Conservation (phyloP, 1,140 invertebrate species). For the Euura lappo region DNA sequence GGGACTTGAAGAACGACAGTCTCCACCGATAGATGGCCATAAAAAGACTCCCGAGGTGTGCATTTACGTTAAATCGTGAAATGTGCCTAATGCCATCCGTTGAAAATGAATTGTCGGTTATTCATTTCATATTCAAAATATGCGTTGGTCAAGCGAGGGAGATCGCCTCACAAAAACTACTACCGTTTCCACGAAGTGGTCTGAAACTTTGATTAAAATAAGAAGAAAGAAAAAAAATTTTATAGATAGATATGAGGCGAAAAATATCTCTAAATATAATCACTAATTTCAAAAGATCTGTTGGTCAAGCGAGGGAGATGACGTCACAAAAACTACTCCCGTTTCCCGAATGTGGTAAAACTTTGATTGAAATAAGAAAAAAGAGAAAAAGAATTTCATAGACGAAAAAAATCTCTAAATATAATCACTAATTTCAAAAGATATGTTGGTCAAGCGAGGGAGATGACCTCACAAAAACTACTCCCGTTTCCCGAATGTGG, state of each 20-base stretch:
- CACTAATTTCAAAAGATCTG: too few relatives aligned
- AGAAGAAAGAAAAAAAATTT: too few relatives aligned
- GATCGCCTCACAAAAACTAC: too few relatives aligned
- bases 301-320: neutral
- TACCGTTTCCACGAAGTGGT: too few relatives aligned
- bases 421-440: too few relatives aligned
- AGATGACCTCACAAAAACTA: neutral
- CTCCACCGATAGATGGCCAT: neutral
- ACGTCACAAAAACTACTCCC: neutral
- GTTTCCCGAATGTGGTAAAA: neutral
- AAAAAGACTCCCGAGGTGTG: neutral
- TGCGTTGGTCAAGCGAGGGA: too few relatives aligned
- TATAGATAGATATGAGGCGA: neutral
- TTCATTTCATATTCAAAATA: neutral
- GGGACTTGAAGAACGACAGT: neutral
- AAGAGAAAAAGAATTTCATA: neutral
- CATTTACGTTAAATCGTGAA: neutral
- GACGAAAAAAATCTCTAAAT: too few relatives aligned
- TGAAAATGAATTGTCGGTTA: neutral
- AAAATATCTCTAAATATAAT: too few relatives aligned
- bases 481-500: neutral
- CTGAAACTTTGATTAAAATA: too few relatives aligned
- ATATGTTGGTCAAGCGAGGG: neutral
- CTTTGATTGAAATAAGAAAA: neutral
- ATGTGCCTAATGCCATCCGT: neutral